Evolutionary conservation across 2,113 vertebrate genomes (phyloP).

Genomic region (Electrona antarctica): DNA sequence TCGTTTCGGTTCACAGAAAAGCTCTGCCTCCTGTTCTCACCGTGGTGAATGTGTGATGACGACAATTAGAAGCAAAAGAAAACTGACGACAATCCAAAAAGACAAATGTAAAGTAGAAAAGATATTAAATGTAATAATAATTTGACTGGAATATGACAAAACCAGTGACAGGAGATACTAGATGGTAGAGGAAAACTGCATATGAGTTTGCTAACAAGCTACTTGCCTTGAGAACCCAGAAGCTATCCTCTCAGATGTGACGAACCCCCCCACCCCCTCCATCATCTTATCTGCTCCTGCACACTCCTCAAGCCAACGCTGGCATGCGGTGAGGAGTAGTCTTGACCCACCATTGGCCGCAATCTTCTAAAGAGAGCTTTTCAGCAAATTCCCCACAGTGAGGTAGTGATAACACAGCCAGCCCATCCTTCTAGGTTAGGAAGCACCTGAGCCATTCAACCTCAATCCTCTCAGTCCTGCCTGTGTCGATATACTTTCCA

Average conservation of each 20-base stretch:
- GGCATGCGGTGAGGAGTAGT: constrained; percentile 27
- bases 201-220: not conserved
- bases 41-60: no score
- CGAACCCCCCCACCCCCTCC: constrained; percentile 12
- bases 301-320: constrained; percentile 24
- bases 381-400: not conserved
- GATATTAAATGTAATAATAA: not conserved
- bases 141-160: not conserved
- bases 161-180: not conserved
- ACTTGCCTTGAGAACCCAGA: constrained; percentile 15
- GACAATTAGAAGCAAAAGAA: not conserved
- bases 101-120: not conserved
- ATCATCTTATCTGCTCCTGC: constrained; percentile 48
- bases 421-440: not conserved
- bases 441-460: constrained; percentile 8
- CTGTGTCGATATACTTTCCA: not conserved
- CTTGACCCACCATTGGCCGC: constrained; percentile 19
- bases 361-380: constrained; percentile 13
- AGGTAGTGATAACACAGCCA: constrained; percentile 16
- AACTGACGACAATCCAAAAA: not conserved
- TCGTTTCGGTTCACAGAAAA: not conserved
- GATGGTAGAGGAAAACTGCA: no score
- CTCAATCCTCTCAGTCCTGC: not conserved
- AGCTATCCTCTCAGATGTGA: not conserved
- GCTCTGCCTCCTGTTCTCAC: not conserved